These are phyloP conservation scores for Mesopsocus fuscifrons DNA, from an alignment of 2,888 invertebrate species.

Conservation along the genomic window DNA sequence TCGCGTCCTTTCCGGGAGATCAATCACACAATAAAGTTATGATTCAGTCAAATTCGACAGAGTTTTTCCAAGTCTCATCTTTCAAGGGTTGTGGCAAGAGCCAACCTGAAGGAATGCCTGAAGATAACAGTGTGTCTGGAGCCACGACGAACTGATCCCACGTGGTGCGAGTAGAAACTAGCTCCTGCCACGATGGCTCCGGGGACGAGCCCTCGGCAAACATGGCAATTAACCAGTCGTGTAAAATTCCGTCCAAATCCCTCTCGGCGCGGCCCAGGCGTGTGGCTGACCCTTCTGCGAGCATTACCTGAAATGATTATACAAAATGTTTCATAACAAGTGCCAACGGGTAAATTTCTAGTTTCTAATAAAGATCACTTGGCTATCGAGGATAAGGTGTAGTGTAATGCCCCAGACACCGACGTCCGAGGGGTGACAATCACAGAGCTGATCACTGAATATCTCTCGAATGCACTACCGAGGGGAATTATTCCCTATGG, in stretches of 20 bases:
- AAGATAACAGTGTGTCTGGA: constrained; percentile 27
- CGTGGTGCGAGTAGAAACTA: constrained; percentile 3
- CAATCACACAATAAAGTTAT: too few species aligned
- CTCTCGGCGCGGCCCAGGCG: constrained; percentile 19
- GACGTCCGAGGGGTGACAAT: too few species aligned
- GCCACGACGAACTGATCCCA: constrained; percentile 30
- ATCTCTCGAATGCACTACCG: too few species aligned
- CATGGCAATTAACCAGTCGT: constrained; percentile 34
- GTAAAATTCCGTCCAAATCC: constrained; percentile 27
- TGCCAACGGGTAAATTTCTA: not conserved
- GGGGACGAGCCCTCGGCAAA: constrained; percentile 31
- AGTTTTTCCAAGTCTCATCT: not conserved
- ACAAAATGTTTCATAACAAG: not conserved
- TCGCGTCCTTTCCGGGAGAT: too few species aligned
- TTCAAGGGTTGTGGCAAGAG: constrained; percentile 21
- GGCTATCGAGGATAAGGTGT: too few species aligned
- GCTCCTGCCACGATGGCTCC: not conserved
- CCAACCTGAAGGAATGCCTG: constrained; percentile 51
- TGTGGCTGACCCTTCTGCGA: constrained; percentile 25
- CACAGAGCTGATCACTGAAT: too few species aligned
- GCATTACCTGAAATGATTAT: constrained; percentile 26
- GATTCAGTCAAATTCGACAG: too few species aligned
- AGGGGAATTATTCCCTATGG: too few species aligned
- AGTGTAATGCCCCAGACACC: too few species aligned
- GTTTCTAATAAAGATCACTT: constrained; percentile 11